Evolutionary conservation across 2,888 invertebrate species (phyloP), one percentile per base, ranked within the genome.

Genomic region (Pheosia gnoma): DNA sequence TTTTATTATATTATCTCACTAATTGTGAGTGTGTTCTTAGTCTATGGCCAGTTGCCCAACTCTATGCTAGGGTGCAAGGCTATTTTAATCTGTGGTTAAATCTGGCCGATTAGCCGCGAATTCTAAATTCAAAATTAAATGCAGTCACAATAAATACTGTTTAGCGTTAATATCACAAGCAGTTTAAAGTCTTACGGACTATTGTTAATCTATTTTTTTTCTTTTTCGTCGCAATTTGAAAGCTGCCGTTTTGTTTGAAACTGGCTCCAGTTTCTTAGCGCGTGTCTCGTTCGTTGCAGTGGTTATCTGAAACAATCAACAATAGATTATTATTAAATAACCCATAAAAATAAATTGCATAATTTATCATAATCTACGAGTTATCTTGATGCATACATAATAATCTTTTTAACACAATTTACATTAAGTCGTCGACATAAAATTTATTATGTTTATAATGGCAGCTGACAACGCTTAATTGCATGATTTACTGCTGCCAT

Each of bases 121-220:
- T 78, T 76, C 66, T 72, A 66, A 71, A 75, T 74, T 70, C 71
- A 59, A 62, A 25, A 60, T 62, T 78, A 82, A 82, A 81, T 82
- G 80, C 82, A 80, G 78, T 81, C 75, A 68, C 65, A 79, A 80
- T 82, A 81, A 74, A 77, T 78, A 78, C 75, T 75, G 70, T 67
- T 67, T 66, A 68, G 67, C 69, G 78, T 77, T 79, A 82, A 84
- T 88, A 89, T 91, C 88, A 90, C 89, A 88, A 61, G 90, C 89
- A 89, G 88, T 88, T 93, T 93, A 84, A 59, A 92, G 92, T 93
- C 93, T 77, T 91, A 81, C 89, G 84, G 93, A 92, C 92, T 89
- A 62, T 67, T 64, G 67, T 71, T 72, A 74, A 59, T 77, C 74
- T 72, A 70, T 74, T 58, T 75, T 77, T 65, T 67, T 63, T 6